Evolutionary conservation across 2,888 invertebrate genomes (phyloP).

Genomic region (Drosophila hamatofila): DNA sequence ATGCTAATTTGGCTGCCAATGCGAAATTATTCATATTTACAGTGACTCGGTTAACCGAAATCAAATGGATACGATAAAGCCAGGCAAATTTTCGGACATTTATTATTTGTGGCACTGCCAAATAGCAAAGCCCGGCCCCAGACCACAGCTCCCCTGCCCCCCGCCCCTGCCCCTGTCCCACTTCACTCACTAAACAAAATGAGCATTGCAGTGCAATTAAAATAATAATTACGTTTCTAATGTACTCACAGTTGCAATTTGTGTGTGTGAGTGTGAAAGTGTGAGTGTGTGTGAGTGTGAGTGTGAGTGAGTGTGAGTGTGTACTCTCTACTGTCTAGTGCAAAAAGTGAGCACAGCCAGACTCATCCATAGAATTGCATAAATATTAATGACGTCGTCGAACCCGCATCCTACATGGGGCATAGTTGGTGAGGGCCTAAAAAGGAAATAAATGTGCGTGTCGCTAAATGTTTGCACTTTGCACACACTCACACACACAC

Average conservation of each 20-base stretch:
- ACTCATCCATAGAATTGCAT: conserved; percentile 52
- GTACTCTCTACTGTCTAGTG: conserved; percentile 14
- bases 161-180: background rate
- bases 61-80: conserved; percentile 57
- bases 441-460: conserved; percentile 72
- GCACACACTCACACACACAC: conserved; percentile 35
- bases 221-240: conserved; percentile 84
- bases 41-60: conserved; percentile 65
- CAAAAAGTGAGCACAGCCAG: conserved; percentile 24
- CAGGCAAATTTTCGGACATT: conserved; percentile 57
- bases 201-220: conserved; percentile 79
- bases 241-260: conserved; percentile 72
- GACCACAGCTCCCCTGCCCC: background rate
- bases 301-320: conserved; percentile 45
- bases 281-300: conserved; percentile 54
- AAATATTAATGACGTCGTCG: conserved; percentile 75
- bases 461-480: conserved; percentile 68
- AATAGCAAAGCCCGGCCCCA: conserved; percentile 7
- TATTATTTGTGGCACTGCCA: conserved; percentile 68
- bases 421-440: conserved; percentile 12
- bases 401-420: conserved; percentile 40
- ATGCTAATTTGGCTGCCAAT: conserved; percentile 29
- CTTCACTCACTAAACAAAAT: conserved; percentile 50
- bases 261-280: conserved; percentile 48
- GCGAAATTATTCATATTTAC: conserved; percentile 71